A percentile compares a stretch with the other conserved stretches of the same genome.
These are phyloP conservation scores for Numenius arquata DNA, from an alignment of 2,113 vertebrate species.

Conservation along the genomic window DNA sequence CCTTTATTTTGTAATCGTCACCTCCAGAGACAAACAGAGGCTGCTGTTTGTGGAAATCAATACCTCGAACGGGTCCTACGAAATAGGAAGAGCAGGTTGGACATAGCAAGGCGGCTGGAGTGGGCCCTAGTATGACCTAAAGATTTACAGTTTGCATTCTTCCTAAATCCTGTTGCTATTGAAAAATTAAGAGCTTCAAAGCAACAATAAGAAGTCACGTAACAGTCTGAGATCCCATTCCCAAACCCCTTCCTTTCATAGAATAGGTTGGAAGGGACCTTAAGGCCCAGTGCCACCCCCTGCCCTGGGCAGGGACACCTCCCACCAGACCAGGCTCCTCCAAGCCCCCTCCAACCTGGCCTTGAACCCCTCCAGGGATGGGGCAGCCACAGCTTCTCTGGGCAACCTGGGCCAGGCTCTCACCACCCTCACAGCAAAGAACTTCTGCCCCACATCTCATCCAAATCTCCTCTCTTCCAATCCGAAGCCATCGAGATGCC, in stretches of 20 bases:
- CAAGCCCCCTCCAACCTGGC: not conserved
- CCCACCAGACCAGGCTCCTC: not conserved
- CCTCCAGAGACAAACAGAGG: constrained; percentile 96
- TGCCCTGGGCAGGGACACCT: not conserved
- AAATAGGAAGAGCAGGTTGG: not conserved
- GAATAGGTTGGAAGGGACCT: not conserved
- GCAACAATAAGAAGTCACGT: fast-evolving
- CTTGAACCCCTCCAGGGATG: too few species aligned
- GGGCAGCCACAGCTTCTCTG: too few species aligned
- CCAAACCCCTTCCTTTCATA: fast-evolving
- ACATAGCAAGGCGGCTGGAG: not conserved
- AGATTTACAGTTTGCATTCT: fast-evolving
- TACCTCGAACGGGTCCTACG: constrained; percentile 90
- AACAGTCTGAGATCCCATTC: not conserved
- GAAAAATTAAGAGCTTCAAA: not conserved
- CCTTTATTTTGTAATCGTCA: constrained; percentile 98
- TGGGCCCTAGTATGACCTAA: fast-evolving
- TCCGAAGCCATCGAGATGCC: not conserved
- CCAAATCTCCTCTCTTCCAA: not conserved
- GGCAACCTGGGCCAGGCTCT: not conserved
- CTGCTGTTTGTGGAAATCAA: constrained; percentile 98
- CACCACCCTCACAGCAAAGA: too few species aligned
- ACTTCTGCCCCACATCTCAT: not conserved
- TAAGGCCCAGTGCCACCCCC: too few species aligned
- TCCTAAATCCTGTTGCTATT: fast-evolving